Conservation (phyloP, 2,888 invertebrate species). For the Onthophagus sagittarius region DNA sequence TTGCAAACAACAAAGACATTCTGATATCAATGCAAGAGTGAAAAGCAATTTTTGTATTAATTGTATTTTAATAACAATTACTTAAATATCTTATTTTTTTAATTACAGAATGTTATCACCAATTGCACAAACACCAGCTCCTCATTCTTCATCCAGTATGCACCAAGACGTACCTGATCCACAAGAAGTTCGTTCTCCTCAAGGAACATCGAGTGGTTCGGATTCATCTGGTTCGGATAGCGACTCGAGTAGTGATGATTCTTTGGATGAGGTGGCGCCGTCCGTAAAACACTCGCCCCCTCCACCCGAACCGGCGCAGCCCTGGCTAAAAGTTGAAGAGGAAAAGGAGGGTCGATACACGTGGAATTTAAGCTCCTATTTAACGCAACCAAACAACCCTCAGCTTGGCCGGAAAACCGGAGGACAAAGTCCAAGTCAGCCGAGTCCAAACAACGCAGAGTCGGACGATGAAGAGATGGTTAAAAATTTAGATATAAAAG, state of each 20-base stretch:
- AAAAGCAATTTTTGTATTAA: no score
- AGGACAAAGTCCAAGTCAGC: slow-evolving; percentile 18
- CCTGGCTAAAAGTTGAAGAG: slow-evolving; percentile 48
- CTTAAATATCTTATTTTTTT: neutral
- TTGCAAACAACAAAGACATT: no score
- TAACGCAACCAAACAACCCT: slow-evolving; percentile 27
- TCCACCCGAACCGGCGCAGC: slow-evolving; percentile 33
- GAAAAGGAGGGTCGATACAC: slow-evolving; percentile 36
- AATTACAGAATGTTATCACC: slow-evolving; percentile 51
- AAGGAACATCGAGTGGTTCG: slow-evolving; percentile 59
- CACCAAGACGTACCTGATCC: slow-evolving; percentile 36
- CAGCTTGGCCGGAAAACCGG: slow-evolving; percentile 25
- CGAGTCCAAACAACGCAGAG: slow-evolving; percentile 36
- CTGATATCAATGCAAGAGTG: no score
- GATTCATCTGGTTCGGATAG: slow-evolving; percentile 60
- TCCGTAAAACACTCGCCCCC: slow-evolving; percentile 30
- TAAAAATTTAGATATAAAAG: slow-evolving; percentile 56
- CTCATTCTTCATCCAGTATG: slow-evolving; percentile 25
- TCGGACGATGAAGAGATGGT: slow-evolving; percentile 52
- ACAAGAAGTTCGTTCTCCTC: slow-evolving; percentile 51
- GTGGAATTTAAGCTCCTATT: slow-evolving; percentile 50
- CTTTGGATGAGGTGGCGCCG: slow-evolving; percentile 47
- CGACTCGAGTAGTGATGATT: slow-evolving; percentile 54
- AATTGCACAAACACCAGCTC: slow-evolving; percentile 54
- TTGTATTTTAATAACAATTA: neutral